Conservation (phyloP, 2,888 invertebrate species). For the Stramonita haemastoma region DNA sequence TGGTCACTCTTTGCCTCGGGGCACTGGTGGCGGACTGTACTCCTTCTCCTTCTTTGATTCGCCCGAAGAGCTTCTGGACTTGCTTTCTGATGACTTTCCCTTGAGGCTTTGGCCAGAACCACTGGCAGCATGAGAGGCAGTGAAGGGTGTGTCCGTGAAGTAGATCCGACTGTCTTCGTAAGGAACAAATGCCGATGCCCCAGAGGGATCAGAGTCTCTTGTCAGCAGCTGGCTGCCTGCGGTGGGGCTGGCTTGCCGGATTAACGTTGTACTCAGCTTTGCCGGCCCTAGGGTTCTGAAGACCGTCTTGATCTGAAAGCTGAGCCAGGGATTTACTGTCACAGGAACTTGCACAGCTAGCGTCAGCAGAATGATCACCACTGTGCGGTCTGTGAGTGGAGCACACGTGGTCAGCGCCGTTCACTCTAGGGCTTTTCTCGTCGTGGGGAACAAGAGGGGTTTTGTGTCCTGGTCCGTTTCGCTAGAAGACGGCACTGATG, state of each 20-base stretch:
- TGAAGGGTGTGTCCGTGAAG: constrained; percentile 14
- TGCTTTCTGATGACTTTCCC: background rate
- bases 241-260: background rate
- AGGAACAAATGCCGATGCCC: constrained; percentile 11
- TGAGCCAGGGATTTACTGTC: constrained; percentile 1
- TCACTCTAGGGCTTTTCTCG: constrained; percentile 22
- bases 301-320: background rate
- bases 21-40: constrained; percentile 25
- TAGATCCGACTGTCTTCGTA: constrained; percentile 39
- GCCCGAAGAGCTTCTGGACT: constrained; percentile 7
- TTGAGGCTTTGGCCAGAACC: constrained; percentile 18
- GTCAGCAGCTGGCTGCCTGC: background rate
- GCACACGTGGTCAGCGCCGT: background rate
- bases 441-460: constrained; percentile 32
- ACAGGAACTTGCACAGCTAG: constrained; percentile 4
- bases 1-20: constrained; percentile 30
- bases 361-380: background rate
- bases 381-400: background rate
- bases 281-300: background rate
- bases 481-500: constrained; percentile 19
- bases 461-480: constrained; percentile 18
- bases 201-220: background rate
- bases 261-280: background rate
- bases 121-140: background rate
- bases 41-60: constrained; percentile 1